These are phyloP conservation scores for Chelonoidis abingdonii DNA, from an alignment of 2,113 vertebrate species.

Conservation along the genomic window DNA sequence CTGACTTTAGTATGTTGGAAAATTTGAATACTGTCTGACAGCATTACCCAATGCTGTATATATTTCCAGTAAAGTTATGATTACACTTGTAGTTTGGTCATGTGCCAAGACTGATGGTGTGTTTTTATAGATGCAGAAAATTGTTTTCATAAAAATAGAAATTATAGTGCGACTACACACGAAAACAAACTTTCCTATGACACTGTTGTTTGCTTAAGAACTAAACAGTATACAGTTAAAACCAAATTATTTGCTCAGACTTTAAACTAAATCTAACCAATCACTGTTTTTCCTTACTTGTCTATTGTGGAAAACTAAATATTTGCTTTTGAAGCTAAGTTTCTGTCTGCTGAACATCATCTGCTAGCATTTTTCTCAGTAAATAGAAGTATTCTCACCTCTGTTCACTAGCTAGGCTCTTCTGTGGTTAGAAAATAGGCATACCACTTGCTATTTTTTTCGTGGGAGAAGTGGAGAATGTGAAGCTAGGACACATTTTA, in stretches of 20 bases:
- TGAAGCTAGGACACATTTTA: neutral
- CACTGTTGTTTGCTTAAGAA: slow-evolving; percentile 49
- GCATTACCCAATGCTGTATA: neutral
- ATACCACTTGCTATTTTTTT: neutral
- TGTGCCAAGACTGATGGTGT: slow-evolving; percentile 49
- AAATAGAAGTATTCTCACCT: neutral
- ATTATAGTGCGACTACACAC: slow-evolving; percentile 35
- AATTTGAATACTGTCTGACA: neutral
- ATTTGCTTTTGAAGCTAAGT: slow-evolving; percentile 39
- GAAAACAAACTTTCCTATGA: slow-evolving; percentile 41
- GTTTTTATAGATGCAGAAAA: slow-evolving; percentile 66
- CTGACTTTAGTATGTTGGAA: neutral
- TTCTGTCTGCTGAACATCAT: slow-evolving; percentile 24
- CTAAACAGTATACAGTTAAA: slow-evolving; percentile 49
- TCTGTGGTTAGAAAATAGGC: neutral
- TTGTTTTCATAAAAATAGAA: slow-evolving; percentile 60
- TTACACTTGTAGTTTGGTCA: slow-evolving; percentile 55
- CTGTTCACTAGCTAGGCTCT: neutral
- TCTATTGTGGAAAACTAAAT: neutral
- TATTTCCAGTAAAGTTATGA: slow-evolving; percentile 41
- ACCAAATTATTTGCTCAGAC: slow-evolving; percentile 13
- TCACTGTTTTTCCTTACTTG: slow-evolving; percentile 52
- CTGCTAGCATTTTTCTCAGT: neutral
- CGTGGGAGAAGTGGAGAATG: neutral
- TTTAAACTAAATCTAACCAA: slow-evolving; percentile 40